Base-by-base conservation (phyloP, 2,888 invertebrate genomes). In the Microctonus brassicae region DNA sequence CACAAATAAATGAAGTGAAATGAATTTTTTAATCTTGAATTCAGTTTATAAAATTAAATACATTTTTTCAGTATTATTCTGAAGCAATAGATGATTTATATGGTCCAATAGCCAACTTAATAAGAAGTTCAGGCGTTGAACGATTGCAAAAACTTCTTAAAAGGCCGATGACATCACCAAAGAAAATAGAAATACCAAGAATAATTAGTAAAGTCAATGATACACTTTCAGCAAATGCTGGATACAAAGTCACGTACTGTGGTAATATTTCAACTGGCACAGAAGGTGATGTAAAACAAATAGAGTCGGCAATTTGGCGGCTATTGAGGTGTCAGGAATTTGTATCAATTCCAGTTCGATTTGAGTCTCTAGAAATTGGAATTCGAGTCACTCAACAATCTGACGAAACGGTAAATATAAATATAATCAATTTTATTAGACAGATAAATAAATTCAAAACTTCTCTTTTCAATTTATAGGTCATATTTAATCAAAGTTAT, bases 401-500 rank as follows among this genome's bases (percentile, higher is more conserved):
- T 47, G 87, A 87, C 52, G 83, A 85, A 34, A 82, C 86, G 76
- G 89, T 90, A 81, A 83, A 76, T 74, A 42, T 20, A 22, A 36
- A 9, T 36, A 53, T 36, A 53, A 26, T 6, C 20, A 26, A 72
- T 33, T n/a, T 26, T 13, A 17, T 65, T 52, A 36, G 47, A 24
- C 10, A 60, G 7, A 47, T 24, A 11, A 20, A 36, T 36, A 34
- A 29, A 42, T 67, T 22, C 10, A 29, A 39, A 34, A 24, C 33
- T 61, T 42, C 26, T 22, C 29, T 17, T 34, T 47, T 33, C 68
- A 47, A 29, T 29, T 20, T 47, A 72, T 81, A 91, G 91, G 77
- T 89, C 11, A 75, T 91, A 26, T 82, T 90, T 73, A 89, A 89
- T 70, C 91, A 91, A 82, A 89, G 90, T 61, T 92, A 90, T 81